These are phyloP conservation scores for Heterohyrax brucei DNA, from an alignment of 2,797 vertebrate genomes.

Conservation along the genomic window DNA sequence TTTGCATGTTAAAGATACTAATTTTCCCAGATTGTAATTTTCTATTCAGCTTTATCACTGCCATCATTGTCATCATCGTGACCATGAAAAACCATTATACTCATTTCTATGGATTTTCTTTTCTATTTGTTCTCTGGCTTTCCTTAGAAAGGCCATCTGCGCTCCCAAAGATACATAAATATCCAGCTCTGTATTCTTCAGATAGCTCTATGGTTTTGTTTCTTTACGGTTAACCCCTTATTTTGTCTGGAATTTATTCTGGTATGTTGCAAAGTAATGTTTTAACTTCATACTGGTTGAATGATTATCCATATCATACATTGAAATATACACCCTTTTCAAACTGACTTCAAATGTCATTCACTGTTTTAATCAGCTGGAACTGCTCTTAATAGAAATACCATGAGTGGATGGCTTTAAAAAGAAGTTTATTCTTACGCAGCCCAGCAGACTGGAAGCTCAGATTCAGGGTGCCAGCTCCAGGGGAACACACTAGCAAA, in stretches of 20 bases:
- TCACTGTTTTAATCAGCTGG: not conserved
- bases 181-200: slow-evolving; percentile 24
- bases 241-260: slow-evolving; percentile 29
- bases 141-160: slow-evolving; percentile 29
- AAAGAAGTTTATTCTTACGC: no score
- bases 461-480: no score
- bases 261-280: not conserved
- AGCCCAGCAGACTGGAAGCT: no score
- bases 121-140: not conserved
- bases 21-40: slow-evolving; percentile 8
- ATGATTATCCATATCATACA: not conserved
- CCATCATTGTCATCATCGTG: not conserved
- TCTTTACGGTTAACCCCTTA: slow-evolving; percentile 19
- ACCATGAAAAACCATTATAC: slow-evolving; percentile 26
- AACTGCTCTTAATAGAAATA: no score
- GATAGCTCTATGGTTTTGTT: slow-evolving; percentile 32
- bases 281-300: slow-evolving; percentile 20
- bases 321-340: not conserved
- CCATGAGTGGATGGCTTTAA: no score
- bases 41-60: slow-evolving; percentile 7
- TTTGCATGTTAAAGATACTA: slow-evolving; percentile 37
- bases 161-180: not conserved
- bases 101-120: slow-evolving; percentile 40
- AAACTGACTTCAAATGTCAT: slow-evolving; percentile 54
- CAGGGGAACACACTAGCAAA: no score